Conservation (phyloP, 2,888 invertebrate genomes). For the Tetanocera ferruginea region DNA sequence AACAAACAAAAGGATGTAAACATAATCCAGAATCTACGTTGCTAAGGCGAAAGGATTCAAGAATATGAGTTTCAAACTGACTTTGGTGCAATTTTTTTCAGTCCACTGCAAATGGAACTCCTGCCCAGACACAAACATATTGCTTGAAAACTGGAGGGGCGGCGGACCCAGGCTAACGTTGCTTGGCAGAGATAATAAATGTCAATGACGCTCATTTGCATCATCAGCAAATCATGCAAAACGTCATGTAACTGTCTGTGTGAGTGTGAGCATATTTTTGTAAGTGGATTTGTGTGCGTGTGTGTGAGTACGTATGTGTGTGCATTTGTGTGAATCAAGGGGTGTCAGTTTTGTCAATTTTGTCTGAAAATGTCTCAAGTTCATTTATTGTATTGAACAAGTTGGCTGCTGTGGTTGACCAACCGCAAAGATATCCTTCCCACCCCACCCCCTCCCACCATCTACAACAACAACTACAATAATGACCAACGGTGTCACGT, state of each 20-base stretch:
- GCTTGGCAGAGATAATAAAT: constrained; percentile 27
- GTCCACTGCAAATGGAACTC: neutral
- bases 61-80: too few relatives aligned
- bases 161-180: neutral
- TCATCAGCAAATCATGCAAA: constrained; percentile 43
- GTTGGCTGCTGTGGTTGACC: too few relatives aligned
- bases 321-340: neutral
- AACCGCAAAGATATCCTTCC: too few relatives aligned
- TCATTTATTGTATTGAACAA: too few relatives aligned
- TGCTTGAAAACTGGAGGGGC: neutral
- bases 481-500: constrained; percentile 16
- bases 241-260: constrained; percentile 35
- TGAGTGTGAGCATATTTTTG: neutral
- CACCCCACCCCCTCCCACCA: too few relatives aligned
- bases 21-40: neutral
- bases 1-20: neutral
- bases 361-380: too few relatives aligned
- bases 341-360: neutral
- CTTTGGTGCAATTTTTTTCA: neutral
- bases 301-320: neutral
- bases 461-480: too few relatives aligned
- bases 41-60: neutral
- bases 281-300: neutral
- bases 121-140: neutral
- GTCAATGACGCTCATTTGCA: constrained; percentile 39